Base-by-base conservation (phyloP, 2,113 vertebrate species). In the Leptosomus discolor region DNA sequence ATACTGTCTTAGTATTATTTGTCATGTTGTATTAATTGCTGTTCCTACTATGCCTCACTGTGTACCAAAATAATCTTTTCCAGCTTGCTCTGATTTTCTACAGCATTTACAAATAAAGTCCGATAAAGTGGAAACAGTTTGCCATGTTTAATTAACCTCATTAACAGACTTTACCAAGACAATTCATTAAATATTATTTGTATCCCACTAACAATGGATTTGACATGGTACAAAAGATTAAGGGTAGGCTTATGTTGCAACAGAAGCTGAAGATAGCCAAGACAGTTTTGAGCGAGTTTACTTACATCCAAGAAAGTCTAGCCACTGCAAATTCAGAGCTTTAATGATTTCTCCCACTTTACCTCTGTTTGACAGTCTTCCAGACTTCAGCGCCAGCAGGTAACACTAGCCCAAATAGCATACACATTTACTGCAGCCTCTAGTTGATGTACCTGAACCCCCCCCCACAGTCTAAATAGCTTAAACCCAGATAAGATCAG, bases 341-440 rank as follows among this genome's bases (percentile, higher is more conserved):
- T 45, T 78, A 54, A 26, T 37, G 37, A 37, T 45, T 69, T 88
- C 34, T 87, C 51, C 39, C 37, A 53, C 37, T 22, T 45, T 18
- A 27, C 17, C 39, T 64, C 50, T 2, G 34, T 32, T 37, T 45
- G 18, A 37, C 22, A 69, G 26, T 9, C 54, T 61, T 43, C 43
- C 46, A 84, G 46, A 69, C 9, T 17, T 17, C 54, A 21, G 17
- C 11, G 8, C 6, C 1, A 2, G 37, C 34, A 69, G 32, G 10
- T 32, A 43, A 60, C 37, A 34, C 14, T 26, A n/a, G 51, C 19
- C 61, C 51, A 67, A 48, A 86, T 0, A 50, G 30, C 0, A 0
- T 41, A 12, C 18, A 21, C 18, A 32, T 87, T 53, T 60, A 61
- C 13, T 61, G 37, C 32, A 69, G 27, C 34, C 6, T 61, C 27